Percentiles rank a stretch among this genome's conserved stretches.
These are phyloP conservation scores for Netelia fuscicornis DNA, from an alignment of 2,888 invertebrate genomes.

Conservation along the genomic window DNA sequence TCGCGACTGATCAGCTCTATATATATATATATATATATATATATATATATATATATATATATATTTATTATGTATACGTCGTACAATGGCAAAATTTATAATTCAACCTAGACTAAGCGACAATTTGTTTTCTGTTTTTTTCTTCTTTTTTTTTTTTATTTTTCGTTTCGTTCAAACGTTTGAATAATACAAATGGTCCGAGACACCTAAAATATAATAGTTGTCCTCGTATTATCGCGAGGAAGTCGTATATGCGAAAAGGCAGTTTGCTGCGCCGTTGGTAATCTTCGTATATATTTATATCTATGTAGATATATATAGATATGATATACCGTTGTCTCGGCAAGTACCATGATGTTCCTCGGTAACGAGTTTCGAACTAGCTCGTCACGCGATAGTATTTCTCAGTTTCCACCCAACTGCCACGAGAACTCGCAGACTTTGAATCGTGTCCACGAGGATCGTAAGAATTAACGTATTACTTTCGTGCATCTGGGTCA, in stretches of 20 bases:
- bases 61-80: neutral
- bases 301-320: conserved; percentile 4
- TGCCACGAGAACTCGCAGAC: conserved; percentile 10
- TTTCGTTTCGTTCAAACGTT: neutral
- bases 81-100: conserved; percentile 5
- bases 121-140: neutral
- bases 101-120: conserved; percentile 11
- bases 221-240: conserved; percentile 43
- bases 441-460: conserved; percentile 2
- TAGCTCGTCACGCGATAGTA: conserved; percentile 60
- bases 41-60: neutral
- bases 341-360: conserved; percentile 58
- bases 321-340: conserved; percentile 46
- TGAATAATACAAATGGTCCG: conserved; percentile 26
- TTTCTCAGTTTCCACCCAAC: conserved; percentile 31
- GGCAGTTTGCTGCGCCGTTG: neutral
- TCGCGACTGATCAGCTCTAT: neutral
- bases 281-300: conserved; percentile 11
- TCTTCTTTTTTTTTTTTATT: too few relatives aligned
- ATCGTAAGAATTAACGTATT: neutral
- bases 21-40: neutral
- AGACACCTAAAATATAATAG: conserved; percentile 44
- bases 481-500: neutral
- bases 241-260: conserved; percentile 20
- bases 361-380: conserved; percentile 64